These are phyloP conservation scores for Lottia scabra DNA, from an alignment of 2,888 invertebrate species.

Conservation along the genomic window DNA sequence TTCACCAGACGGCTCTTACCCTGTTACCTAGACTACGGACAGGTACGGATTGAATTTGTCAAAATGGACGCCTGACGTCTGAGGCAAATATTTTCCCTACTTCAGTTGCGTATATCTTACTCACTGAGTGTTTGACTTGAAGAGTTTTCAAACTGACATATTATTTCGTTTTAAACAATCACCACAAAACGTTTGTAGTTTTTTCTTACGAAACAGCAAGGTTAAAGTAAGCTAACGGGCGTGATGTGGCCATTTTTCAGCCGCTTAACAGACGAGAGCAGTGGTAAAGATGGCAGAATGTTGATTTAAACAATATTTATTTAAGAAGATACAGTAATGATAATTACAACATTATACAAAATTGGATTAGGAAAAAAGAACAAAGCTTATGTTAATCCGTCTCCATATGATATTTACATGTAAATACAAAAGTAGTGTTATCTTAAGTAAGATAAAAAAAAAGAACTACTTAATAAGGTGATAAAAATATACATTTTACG, in stretches of 20 bases:
- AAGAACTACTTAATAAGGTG: no score
- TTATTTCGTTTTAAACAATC: background rate
- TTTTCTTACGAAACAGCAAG: background rate
- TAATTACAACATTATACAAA: no score
- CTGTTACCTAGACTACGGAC: background rate
- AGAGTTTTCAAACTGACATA: background rate
- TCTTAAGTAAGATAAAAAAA: no score
- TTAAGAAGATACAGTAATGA: no score
- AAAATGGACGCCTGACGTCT: background rate
- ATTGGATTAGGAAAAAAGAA: no score
- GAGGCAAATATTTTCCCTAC: background rate
- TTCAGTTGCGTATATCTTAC: background rate
- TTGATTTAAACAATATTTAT: no score
- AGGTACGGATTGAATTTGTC: background rate
- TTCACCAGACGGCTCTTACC: background rate
- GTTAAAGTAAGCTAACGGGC: slow-evolving; percentile 3
- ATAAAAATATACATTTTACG: no score
- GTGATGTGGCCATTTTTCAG: background rate
- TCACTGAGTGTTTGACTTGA: background rate
- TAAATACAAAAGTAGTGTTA: no score
- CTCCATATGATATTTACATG: no score
- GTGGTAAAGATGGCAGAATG: background rate
- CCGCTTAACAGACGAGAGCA: background rate
- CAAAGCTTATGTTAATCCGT: no score
- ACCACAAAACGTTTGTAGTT: background rate